Percentiles rank a stretch among this genome's conserved stretches.
Conservation (phyloP, 2,888 invertebrate genomes). For the Pyrocoelia pectoralis region DNA sequence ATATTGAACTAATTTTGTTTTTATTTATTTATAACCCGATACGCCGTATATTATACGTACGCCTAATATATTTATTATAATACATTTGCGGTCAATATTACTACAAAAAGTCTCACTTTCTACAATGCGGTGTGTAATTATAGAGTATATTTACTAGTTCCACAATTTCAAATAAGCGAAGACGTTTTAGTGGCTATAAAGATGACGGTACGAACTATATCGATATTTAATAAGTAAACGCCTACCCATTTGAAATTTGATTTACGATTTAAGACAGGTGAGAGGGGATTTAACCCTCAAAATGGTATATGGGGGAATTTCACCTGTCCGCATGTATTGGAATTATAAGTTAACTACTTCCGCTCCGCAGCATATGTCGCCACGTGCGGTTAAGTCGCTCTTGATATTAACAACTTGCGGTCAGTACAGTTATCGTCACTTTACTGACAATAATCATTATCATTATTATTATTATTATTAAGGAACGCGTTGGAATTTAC, state of each 20-base stretch:
- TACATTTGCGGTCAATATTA: slow-evolving; percentile 38
- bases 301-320: slow-evolving; percentile 20
- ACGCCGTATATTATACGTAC: slow-evolving; percentile 32
- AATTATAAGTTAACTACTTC: slow-evolving; percentile 48
- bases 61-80: background rate
- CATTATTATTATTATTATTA: slow-evolving; percentile 24
- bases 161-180: slow-evolving; percentile 31
- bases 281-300: slow-evolving; percentile 42
- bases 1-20: slow-evolving; percentile 36
- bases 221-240: slow-evolving; percentile 50
- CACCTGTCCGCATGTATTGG: slow-evolving; percentile 44
- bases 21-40: slow-evolving; percentile 40
- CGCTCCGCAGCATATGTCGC: slow-evolving; percentile 46
- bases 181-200: background rate
- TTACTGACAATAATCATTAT: slow-evolving; percentile 24
- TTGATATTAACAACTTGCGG: slow-evolving; percentile 22
- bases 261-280: slow-evolving; percentile 50
- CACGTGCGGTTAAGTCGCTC: slow-evolving; percentile 30
- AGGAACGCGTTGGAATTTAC: slow-evolving; percentile 23
- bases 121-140: slow-evolving; percentile 44
- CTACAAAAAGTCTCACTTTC: slow-evolving; percentile 48
- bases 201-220: slow-evolving; percentile 29
- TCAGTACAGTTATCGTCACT: slow-evolving; percentile 23
- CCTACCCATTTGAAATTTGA: slow-evolving; percentile 55
- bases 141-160: slow-evolving; percentile 37